A percentile compares a stretch with the other conserved stretches of the same genome.
Evolutionary conservation across 2,888 invertebrate species (phyloP).

Genomic region (Aphrophora alni): DNA sequence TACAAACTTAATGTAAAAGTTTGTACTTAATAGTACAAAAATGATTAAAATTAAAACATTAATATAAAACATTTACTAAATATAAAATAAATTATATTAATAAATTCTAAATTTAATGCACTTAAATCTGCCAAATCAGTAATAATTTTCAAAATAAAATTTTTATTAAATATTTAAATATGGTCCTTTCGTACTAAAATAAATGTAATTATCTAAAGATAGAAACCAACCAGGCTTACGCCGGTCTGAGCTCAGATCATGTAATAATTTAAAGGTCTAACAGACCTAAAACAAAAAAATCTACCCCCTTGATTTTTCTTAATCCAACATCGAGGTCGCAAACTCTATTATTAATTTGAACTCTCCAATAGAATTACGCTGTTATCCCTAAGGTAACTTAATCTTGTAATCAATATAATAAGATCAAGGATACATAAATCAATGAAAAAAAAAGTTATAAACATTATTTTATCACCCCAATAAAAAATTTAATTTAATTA

Average conservation of each 20-base stretch:
- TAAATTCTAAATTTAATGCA: conserved; percentile 76
- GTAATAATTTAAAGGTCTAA: conserved; percentile 84
- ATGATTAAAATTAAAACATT: conserved; percentile 63
- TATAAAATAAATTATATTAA: conserved; percentile 64
- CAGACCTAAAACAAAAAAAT: conserved; percentile 74
- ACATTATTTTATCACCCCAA: no score
- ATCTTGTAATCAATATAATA: conserved; percentile 67
- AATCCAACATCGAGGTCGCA: conserved; percentile 92
- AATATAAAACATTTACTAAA: conserved; percentile 61
- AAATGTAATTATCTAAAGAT: conserved; percentile 67
- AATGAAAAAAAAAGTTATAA: conserved; percentile 54
- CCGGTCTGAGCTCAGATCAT: conserved; percentile 91
- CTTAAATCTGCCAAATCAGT: conserved; percentile 71
- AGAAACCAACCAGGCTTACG: conserved; percentile 86
- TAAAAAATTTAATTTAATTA: no score
- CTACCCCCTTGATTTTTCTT: conserved; percentile 72
- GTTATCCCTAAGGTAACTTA: conserved; percentile 86
- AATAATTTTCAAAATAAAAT: conserved; percentile 56
- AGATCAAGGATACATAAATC: conserved; percentile 65
- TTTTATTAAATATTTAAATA: conserved; percentile 63
- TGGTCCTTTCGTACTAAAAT: conserved; percentile 83
- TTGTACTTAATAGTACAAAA: conserved; percentile 55
- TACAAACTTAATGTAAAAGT: no score
- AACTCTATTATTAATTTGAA: conserved; percentile 74
- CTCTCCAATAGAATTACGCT: conserved; percentile 80